Evolutionary conservation across 2,888 invertebrate species (phyloP), one percentile per base, ranked within the genome.

Genomic region (Heliconius erato): DNA sequence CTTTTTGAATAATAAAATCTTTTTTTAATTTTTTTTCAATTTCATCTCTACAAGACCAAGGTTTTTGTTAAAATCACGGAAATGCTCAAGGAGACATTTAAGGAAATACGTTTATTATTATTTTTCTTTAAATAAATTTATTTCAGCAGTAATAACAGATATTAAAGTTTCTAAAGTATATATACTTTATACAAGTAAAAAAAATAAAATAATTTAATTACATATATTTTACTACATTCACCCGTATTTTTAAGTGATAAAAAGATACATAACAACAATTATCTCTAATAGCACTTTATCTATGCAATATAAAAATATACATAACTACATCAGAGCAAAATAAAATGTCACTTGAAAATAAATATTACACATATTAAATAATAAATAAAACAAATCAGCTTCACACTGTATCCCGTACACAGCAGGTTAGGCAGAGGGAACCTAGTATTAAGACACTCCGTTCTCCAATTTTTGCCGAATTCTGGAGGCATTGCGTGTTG

Each of bases 201-300:
- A n/a, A 4, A 74, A 59, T 32, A n/a, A 76, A 14, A 12, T n/a
- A 35, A 63, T 0, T 14, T 35, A 59, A 32, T n/a, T 19, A 35
- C 9, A 59, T 11, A 59, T 9, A 59, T n/a, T 26, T 35, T 59
- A 63, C 12, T 35, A 35, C 12, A 63, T 63, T 35, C n/a, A 23
- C 3, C 23, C n/a, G 7, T 59, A 49, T 69, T 23, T 59, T 59
- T 74, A 76, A 69, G 14, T 72, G n/a, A 80, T 32, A 74, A 80
- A 69, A 79, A 79, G 9, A 44, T 44, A 71, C 23, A 40, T 67
- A 78, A 65, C 78, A 59, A 63, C 28, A 63, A 78, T 65, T 78
- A 80, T 81, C 77, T 78, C 77, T 44, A 28, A 84, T 77, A 83
- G 68, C 78, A 83, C 71, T 82, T 84, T 84, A 84, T 84, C 84